These are phyloP conservation scores for Frankliniella intonsa DNA, from an alignment of 2,888 invertebrate genomes.

Conservation along the genomic window DNA sequence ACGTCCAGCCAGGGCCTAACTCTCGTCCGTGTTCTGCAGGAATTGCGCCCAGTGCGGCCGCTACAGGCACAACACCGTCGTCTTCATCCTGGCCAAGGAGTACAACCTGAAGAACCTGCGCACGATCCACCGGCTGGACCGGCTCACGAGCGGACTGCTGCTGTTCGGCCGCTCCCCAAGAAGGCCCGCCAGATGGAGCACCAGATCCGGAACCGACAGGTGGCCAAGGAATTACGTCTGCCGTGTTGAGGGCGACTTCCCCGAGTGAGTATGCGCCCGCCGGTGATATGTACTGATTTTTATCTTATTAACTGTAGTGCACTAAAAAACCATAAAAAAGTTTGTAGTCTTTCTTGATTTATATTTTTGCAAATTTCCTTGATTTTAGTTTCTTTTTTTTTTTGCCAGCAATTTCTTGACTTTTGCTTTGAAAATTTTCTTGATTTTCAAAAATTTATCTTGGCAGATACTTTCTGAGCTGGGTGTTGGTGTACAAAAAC, in stretches of 20 bases:
- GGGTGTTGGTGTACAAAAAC: too few relatives aligned
- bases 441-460: too few relatives aligned
- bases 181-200: slow-evolving; percentile 94
- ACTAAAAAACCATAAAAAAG: too few relatives aligned
- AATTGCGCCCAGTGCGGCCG: slow-evolving; percentile 98
- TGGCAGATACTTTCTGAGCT: too few relatives aligned
- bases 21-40: slow-evolving; percentile 54
- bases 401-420: too few relatives aligned
- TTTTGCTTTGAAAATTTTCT: too few relatives aligned
- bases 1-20: slow-evolving; percentile 2
- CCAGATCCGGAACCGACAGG: slow-evolving; percentile 85
- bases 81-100: slow-evolving; percentile 94
- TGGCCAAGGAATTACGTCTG: slow-evolving; percentile 94
- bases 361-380: too few relatives aligned
- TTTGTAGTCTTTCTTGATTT: too few relatives aligned
- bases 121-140: slow-evolving; percentile 92
- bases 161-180: slow-evolving; percentile 88
- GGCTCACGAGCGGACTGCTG: slow-evolving; percentile 89
- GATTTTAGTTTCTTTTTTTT: too few relatives aligned
- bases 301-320: too few relatives aligned
- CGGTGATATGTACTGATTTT: slow-evolving; percentile 31
- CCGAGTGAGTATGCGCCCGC: slow-evolving; percentile 67
- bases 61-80: slow-evolving; percentile 95
- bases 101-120: slow-evolving; percentile 88
- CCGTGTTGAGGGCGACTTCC: slow-evolving; percentile 89